phyloP scores from a whole-genome alignment of 1,140 invertebrate genomes.

The Nomia melanderi region DNA sequence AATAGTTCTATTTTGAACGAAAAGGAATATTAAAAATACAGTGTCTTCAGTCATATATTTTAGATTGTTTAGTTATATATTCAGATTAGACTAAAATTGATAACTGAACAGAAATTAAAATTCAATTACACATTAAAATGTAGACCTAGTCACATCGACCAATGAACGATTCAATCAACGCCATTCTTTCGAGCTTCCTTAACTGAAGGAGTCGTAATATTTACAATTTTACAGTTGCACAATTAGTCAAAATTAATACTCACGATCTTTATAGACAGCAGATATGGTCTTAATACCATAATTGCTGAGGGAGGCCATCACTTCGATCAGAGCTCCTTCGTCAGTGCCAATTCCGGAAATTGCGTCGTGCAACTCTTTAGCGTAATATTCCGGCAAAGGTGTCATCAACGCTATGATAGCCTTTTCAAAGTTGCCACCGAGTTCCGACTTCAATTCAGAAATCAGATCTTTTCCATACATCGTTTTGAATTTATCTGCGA shows the following conservation, averaged over 20 bases:
- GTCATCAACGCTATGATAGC: slow-evolving; percentile 93
- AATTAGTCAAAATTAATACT: slow-evolving; percentile 79
- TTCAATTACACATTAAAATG: no score
- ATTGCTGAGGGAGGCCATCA: slow-evolving; percentile 94
- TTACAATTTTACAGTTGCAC: no score
- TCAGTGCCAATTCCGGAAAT: slow-evolving; percentile 92
- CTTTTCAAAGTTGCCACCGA: slow-evolving; percentile 94
- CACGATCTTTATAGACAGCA: slow-evolving; percentile 91
- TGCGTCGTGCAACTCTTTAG: slow-evolving; percentile 93
- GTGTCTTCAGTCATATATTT: no score
- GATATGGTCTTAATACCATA: slow-evolving; percentile 92
- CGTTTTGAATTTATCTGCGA: slow-evolving; percentile 95
- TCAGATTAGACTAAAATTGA: no score
- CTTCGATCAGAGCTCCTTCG: slow-evolving; percentile 94
- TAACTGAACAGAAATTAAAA: no score
- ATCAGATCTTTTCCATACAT: slow-evolving; percentile 97
- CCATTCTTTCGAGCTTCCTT: no score
- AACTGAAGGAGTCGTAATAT: no score
- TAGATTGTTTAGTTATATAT: no score
- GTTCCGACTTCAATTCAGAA: slow-evolving; percentile 92
- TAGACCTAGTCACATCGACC: no score
- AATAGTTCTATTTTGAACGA: no score
- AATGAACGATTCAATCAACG: no score
- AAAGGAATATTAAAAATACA: no score
- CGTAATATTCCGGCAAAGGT: slow-evolving; percentile 93